Evolutionary conservation across 1,140 invertebrate genomes (phyloP).

Genomic region (Pararge aegeria): DNA sequence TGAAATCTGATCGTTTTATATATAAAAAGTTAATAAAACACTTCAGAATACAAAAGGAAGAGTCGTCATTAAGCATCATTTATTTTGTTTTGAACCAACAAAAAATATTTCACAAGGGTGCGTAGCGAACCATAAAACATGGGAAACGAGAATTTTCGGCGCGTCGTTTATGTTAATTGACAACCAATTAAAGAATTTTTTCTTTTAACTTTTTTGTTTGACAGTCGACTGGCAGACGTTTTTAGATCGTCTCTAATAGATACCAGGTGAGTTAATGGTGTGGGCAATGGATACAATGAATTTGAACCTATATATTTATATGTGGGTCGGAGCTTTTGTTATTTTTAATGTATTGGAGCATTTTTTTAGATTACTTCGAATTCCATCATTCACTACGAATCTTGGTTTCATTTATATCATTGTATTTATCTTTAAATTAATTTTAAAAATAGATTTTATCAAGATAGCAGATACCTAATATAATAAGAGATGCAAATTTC

Average conservation of each 20-base stretch:
- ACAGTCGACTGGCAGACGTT: conserved; percentile 14
- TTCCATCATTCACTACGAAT: too few relatives aligned
- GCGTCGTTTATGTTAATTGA: conserved; percentile 25
- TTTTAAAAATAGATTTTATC: too few relatives aligned
- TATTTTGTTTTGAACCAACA: background rate
- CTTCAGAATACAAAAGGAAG: background rate
- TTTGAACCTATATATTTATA: conserved; percentile 1
- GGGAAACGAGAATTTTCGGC: conserved; percentile 21
- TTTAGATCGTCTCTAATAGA: conserved; percentile 26
- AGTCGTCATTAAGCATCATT: conserved; percentile 1
- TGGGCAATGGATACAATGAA: conserved; percentile 4
- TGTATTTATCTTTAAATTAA: too few relatives aligned
- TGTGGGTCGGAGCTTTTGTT: background rate
- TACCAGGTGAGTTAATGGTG: conserved; percentile 24
- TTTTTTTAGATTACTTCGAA: background rate
- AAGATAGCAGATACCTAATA: too few relatives aligned
- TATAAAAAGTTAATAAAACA: background rate
- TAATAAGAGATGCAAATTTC: too few relatives aligned
- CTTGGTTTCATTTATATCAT: too few relatives aligned
- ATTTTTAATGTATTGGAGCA: background rate
- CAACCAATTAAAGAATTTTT: conserved; percentile 23
- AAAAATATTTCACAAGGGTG: conserved; percentile 20
- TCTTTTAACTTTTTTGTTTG: conserved; percentile 5
- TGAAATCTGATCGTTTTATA: too few relatives aligned
- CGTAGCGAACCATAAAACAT: conserved; percentile 33